Conservation (phyloP, 1,140 invertebrate species). For the Coenobita brevimanus region DNA sequence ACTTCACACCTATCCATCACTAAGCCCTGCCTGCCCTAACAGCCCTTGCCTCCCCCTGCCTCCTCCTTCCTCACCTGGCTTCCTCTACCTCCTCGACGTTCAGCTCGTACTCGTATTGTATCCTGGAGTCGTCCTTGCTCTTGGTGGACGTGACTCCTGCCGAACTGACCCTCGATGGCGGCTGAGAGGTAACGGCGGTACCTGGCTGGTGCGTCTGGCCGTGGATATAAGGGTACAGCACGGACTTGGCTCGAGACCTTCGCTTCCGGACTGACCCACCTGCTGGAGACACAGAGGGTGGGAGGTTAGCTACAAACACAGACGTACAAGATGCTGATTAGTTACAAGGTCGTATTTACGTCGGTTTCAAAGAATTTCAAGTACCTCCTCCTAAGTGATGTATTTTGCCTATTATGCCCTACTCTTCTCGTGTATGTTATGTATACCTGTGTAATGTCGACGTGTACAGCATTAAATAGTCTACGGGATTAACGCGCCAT, state of each 20-base stretch:
- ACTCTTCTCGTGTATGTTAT: too few species aligned
- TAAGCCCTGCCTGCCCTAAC: background rate
- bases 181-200: background rate
- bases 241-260: conserved; percentile 30
- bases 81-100: conserved; percentile 26
- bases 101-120: conserved; percentile 45
- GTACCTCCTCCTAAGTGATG: too few species aligned
- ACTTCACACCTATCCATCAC: background rate
- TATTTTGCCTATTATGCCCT: too few species aligned
- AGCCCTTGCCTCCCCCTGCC: background rate
- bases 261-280: conserved; percentile 10
- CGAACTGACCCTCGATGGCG: conserved; percentile 42
- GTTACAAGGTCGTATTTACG: too few species aligned
- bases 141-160: conserved; percentile 15
- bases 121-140: conserved; percentile 59
- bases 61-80: background rate
- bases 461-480: too few species aligned
- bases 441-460: too few species aligned
- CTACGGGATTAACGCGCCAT: too few species aligned
- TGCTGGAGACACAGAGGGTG: background rate
- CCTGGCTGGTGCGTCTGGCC: background rate
- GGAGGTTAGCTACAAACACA: too few species aligned
- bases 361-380: too few species aligned
- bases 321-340: too few species aligned
- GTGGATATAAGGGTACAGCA: conserved; percentile 49